A percentile compares a stretch with the other conserved stretches of the same genome.
Conservation (phyloP, 2,888 invertebrate species). For the Heliothis peltigera region DNA sequence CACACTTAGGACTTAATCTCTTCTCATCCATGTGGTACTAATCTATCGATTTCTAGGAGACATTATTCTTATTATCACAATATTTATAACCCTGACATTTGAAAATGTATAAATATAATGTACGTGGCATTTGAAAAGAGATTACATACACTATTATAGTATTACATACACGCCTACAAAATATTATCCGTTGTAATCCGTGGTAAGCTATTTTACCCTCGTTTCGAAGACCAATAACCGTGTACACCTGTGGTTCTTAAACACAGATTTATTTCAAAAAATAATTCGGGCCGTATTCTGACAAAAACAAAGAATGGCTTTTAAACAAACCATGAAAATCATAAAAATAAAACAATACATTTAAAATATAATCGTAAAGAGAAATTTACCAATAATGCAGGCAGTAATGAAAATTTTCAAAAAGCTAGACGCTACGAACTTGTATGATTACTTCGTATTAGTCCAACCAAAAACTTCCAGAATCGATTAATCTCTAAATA, state of each 20-base stretch:
- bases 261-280: conserved; percentile 6
- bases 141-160: conserved; percentile 19
- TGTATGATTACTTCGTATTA: conserved; percentile 1
- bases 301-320: background rate
- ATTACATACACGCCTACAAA: conserved; percentile 22
- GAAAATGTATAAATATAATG: no score
- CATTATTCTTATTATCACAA: background rate
- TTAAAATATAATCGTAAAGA: no score
- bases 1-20: background rate
- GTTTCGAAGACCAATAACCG: conserved; percentile 34
- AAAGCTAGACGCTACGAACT: conserved; percentile 5
- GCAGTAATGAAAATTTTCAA: background rate
- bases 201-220: conserved; percentile 29
- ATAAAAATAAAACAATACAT: no score
- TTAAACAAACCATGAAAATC: background rate
- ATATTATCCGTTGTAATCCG: conserved; percentile 31
- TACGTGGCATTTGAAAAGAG: conserved; percentile 1
- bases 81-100: conserved; percentile 12
- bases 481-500: conserved; percentile 44
- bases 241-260: conserved; percentile 38
- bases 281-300: conserved; percentile 6
- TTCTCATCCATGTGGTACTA: background rate
- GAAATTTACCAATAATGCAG: conserved; percentile 9
- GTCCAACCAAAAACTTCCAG: conserved; percentile 27
- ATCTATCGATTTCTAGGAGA: background rate